phyloP scores from a whole-genome alignment of 2,113 vertebrate genomes.

The human (Homo sapiens) region DNA sequence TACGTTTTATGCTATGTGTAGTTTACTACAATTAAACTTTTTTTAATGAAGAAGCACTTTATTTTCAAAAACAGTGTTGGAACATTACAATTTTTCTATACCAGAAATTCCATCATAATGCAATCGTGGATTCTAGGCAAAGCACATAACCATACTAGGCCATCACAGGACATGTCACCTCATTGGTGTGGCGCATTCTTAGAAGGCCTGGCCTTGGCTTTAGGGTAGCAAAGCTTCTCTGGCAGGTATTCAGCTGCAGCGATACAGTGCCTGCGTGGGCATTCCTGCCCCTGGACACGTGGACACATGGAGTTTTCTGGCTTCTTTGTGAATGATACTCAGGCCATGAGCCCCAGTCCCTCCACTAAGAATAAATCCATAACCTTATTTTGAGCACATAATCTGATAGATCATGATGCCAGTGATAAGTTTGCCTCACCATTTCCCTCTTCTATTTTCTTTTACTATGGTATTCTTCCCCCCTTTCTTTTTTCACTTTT shows the following conservation, averaged over 20 bases:
- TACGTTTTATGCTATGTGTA: background rate
- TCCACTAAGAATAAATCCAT: background rate
- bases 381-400: background rate
- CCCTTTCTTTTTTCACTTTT: background rate
- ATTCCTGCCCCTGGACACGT: rapidly evolving
- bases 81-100: background rate
- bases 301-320: background rate
- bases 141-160: rapidly evolving
- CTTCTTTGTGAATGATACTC: background rate
- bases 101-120: background rate
- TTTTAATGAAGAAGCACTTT: background rate
- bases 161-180: no score
- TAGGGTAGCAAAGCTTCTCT: no score
- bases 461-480: background rate
- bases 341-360: background rate
- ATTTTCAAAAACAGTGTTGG: background rate
- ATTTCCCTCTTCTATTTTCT: background rate
- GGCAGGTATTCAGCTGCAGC: background rate
- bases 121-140: background rate
- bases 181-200: no score
- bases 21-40: background rate
- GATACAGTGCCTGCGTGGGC: rapidly evolving
- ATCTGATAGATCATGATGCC: rapidly evolving
- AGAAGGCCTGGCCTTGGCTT: background rate
- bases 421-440: background rate